phyloP scores from a whole-genome alignment of 2,888 invertebrate genomes.

The Dinocampus coccinellae region DNA sequence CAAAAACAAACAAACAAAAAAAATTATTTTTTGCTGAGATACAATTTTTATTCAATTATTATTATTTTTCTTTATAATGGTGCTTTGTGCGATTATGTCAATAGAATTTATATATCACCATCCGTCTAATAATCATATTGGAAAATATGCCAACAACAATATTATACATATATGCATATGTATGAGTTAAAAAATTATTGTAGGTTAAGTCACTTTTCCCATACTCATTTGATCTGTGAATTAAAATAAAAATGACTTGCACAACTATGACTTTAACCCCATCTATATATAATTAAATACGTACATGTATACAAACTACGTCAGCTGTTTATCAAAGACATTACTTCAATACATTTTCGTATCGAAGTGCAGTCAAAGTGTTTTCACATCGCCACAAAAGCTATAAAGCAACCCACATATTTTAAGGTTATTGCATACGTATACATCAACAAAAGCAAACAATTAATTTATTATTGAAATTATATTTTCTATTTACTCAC shows the following conservation, averaged over 20 bases:
- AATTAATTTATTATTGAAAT: neutral
- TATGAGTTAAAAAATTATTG: too few species aligned
- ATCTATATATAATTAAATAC: neutral
- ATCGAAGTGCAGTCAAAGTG: neutral
- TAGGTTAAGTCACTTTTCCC: too few species aligned
- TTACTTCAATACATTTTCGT: neutral
- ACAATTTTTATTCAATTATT: neutral
- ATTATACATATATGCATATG: neutral
- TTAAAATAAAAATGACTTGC: too few species aligned
- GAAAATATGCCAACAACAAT: neutral
- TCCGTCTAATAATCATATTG: neutral
- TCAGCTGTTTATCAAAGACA: slow-evolving; percentile 21
- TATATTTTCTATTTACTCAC: neutral
- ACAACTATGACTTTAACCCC: too few species aligned
- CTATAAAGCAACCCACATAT: neutral
- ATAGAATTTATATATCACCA: neutral
- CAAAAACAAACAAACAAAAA: neutral
- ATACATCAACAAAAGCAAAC: neutral
- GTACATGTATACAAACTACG: neutral
- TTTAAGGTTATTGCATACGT: neutral
- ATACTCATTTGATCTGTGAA: too few species aligned
- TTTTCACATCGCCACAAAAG: slow-evolving; percentile 5
- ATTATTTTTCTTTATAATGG: neutral
- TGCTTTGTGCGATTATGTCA: neutral
- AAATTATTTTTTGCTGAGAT: neutral